Percentiles rank a stretch among this genome's conserved stretches.
phyloP scores from a whole-genome alignment of 2,888 invertebrate species.

The Meganola albula region DNA sequence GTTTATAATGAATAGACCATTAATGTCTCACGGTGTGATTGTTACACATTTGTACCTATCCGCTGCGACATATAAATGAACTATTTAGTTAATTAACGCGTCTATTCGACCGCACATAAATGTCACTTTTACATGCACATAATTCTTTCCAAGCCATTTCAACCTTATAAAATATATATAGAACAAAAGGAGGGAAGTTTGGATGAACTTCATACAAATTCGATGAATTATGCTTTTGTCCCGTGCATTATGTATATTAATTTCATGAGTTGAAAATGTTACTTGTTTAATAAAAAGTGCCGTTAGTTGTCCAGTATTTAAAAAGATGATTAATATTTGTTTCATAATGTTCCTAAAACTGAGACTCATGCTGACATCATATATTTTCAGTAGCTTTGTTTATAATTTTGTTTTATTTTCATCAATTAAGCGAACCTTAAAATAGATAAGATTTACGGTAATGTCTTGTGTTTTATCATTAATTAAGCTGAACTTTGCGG shows the following conservation, averaged over 20 bases:
- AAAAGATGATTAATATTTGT: conserved; percentile 17
- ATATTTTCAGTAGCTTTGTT: not conserved
- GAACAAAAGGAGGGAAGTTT: conserved; percentile 35
- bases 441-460: not conserved
- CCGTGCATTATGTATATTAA: conserved; percentile 29
- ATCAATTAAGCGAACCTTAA: not conserved
- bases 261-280: conserved; percentile 19
- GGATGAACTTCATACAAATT: conserved; percentile 23
- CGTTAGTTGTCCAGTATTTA: conserved; percentile 14
- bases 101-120: conserved; percentile 54
- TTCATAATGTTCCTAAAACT: conserved; percentile 8
- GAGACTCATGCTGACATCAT: conserved; percentile 2
- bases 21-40: conserved; percentile 39
- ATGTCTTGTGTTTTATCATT: not conserved
- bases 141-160: conserved; percentile 53
- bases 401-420: not conserved
- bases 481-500: not conserved
- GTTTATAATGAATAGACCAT: conserved; percentile 42
- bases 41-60: conserved; percentile 50
- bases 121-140: conserved; percentile 62
- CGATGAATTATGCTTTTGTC: conserved; percentile 30
- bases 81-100: conserved; percentile 63
- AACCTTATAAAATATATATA: conserved; percentile 40
- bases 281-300: conserved; percentile 15
- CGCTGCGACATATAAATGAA: conserved; percentile 44